A percentile compares a stretch with the other conserved stretches of the same genome.
These are phyloP conservation scores for Criorhina ranunculi DNA, from an alignment of 2,888 invertebrate species.

Conservation along the genomic window DNA sequence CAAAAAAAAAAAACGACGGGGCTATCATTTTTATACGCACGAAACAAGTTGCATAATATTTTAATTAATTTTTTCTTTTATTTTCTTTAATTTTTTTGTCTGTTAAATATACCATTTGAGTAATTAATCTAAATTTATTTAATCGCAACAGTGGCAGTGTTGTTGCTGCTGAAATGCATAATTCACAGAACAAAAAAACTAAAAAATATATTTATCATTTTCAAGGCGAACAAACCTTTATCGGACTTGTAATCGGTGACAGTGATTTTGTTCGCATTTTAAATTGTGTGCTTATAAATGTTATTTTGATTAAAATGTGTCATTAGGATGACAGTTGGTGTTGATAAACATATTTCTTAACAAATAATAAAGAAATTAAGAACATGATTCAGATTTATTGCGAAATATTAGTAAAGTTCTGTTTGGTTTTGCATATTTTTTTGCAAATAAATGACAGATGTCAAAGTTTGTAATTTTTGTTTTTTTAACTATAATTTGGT, in stretches of 20 bases:
- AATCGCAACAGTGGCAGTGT: constrained; percentile 41
- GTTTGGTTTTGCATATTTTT: constrained; percentile 6
- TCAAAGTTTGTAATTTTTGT: constrained; percentile 15
- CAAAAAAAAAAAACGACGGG: constrained; percentile 23
- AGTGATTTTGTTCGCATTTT: constrained; percentile 73
- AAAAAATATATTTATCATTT: constrained; percentile 31
- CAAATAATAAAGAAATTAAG: too few relatives aligned
- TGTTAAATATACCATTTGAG: constrained; percentile 34
- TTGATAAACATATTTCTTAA: not conserved
- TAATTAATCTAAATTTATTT: constrained; percentile 66
- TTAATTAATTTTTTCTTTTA: not conserved
- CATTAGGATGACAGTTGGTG: constrained; percentile 49
- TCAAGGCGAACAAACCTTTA: constrained; percentile 51
- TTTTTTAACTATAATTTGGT: not conserved
- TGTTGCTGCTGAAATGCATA: constrained; percentile 47
- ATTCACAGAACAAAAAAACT: constrained; percentile 44
- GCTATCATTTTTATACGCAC: constrained; percentile 35
- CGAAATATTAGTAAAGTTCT: not conserved
- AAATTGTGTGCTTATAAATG: constrained; percentile 67
- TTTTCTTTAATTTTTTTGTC: too few relatives aligned
- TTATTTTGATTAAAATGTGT: constrained; percentile 58
- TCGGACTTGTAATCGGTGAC: constrained; percentile 70
- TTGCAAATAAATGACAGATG: constrained; percentile 20
- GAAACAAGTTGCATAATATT: constrained; percentile 50
- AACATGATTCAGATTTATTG: constrained; percentile 17